These are phyloP conservation scores for Jacana jacana DNA, from an alignment of 2,113 vertebrate species.

Conservation along the genomic window DNA sequence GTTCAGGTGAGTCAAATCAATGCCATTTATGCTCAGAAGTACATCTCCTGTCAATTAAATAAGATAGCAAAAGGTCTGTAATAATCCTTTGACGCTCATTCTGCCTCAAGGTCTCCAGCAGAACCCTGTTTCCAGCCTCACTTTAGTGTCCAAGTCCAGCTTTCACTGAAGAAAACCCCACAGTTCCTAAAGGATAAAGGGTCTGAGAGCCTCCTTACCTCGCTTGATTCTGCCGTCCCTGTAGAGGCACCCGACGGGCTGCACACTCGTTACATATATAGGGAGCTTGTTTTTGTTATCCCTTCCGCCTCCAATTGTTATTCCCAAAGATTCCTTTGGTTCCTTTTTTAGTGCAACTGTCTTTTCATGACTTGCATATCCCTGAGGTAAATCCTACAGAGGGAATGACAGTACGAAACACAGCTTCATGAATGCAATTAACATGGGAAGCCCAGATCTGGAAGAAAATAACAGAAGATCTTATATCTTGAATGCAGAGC, in stretches of 20 bases:
- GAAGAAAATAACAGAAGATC: not conserved
- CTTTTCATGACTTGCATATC: constrained; percentile 86
- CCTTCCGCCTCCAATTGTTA: constrained; percentile 90
- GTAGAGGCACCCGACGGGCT: constrained; percentile 89
- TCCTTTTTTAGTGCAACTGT: constrained; percentile 89
- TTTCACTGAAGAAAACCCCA: not conserved
- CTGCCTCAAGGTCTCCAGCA: not conserved
- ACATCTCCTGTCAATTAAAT: constrained; percentile 79
- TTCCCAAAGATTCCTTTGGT: constrained; percentile 87
- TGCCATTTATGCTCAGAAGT: constrained; percentile 87
- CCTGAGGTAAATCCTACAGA: constrained; percentile 82
- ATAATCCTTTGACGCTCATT: not conserved
- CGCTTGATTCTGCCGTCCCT: constrained; percentile 88
- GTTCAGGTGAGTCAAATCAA: constrained; percentile 86
- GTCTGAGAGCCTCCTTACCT: constrained; percentile 70
- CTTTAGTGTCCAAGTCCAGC: not conserved
- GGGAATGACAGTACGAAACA: not conserved
- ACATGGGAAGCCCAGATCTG: not conserved
- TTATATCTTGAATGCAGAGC: not conserved
- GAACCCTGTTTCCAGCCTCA: not conserved
- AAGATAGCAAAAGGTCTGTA: not conserved
- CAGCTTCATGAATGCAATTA: not conserved
- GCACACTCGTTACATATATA: constrained; percentile 90
- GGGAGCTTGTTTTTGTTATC: constrained; percentile 88
- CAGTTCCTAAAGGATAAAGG: not conserved